Conservation (phyloP, 2,888 invertebrate genomes). For the Aspidiotus rigidus region DNA sequence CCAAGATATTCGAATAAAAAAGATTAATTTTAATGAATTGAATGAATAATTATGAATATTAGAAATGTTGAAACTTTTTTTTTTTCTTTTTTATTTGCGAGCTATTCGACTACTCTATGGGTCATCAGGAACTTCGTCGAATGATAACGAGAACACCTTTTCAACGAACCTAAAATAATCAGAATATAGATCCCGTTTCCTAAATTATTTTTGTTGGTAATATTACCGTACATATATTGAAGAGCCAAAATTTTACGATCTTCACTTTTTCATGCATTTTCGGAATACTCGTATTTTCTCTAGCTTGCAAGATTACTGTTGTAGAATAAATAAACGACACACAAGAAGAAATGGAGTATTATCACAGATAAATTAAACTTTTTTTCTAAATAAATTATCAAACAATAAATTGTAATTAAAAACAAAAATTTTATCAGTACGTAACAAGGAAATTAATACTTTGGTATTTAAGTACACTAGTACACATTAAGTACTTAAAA, state of each 20-base stretch:
- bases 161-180: not conserved
- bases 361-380: conserved; percentile 26
- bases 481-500: conserved; percentile 23
- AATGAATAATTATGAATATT: too few relatives aligned
- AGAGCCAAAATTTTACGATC: not conserved
- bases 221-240: too few relatives aligned
- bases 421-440: conserved; percentile 3
- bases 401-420: not conserved
- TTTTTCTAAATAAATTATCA: not conserved
- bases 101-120: too few relatives aligned
- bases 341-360: not conserved
- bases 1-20: too few relatives aligned
- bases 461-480: conserved; percentile 26
- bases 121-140: too few relatives aligned
- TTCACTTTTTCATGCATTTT: not conserved
- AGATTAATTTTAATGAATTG: too few relatives aligned
- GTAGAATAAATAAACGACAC: not conserved
- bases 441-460: conserved; percentile 21
- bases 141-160: too few relatives aligned
- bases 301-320: not conserved
- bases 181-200: not conserved
- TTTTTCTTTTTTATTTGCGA: too few relatives aligned
- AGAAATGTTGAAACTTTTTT: too few relatives aligned
- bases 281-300: not conserved
- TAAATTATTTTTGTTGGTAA: conserved; percentile 2